Evolutionary conservation across 2,797 vertebrate species (phyloP), one percentile per base, ranked within the genome.

Genomic region (Cossypha heuglini): DNA sequence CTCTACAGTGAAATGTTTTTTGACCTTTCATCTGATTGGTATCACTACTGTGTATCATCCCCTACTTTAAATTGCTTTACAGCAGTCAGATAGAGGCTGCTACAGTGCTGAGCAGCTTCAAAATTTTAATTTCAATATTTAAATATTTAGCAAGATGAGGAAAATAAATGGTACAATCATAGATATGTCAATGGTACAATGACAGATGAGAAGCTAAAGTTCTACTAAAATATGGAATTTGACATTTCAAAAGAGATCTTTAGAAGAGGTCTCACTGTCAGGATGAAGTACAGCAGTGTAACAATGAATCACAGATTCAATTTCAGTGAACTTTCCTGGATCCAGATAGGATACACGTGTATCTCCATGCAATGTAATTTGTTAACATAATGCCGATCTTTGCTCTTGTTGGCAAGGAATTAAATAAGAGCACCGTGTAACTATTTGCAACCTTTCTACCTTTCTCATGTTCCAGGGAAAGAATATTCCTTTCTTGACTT

Each of bases 21-120:
- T 97, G 86, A 95, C 66, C 67, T 86, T 93, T 48, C 61, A 82
- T 67, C 45, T 8, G 6, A 80, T 59, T 84, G 85, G 84, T 85
- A 85, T 92, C 79, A 91, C 51, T 68, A 55, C 11, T 21, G 57
- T 28, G 10, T 35, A 37, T 17, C 33, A 18, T 51, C 33, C 22
- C 26, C 69, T 88, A 35, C 51, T 91, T 85, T 43, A 66, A 28
- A 55, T 42, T 37, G 25, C 6, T 73, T 88, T 81, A 76, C 6
- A 42, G 31, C 17, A 66, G 6, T 49, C 55, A 63, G 25, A 46
- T 5, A 59, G n/a, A 33, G 29, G 18, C 43, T 81, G 12, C 51
- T 68, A 69, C 71, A 12, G 3, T 11, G 17, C 52, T 59, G 45
- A 88, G 26, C 11, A 84, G 57, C 24, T 57, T 72, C 8, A 38